Evolutionary conservation across 2,797 vertebrate genomes (phyloP).

Genomic region (Micromesistius poutassou): DNA sequence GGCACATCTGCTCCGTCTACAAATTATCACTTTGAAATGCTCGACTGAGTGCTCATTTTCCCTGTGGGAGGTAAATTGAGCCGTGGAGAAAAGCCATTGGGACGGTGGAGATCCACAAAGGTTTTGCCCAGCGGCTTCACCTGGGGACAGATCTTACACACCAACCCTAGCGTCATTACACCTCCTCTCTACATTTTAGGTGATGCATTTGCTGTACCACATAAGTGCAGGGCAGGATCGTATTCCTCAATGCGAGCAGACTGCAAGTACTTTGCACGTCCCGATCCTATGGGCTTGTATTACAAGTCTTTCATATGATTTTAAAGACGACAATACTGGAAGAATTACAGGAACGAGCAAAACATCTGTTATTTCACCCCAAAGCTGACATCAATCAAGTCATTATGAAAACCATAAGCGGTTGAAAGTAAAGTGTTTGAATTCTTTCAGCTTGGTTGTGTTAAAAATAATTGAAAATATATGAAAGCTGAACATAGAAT

Average conservation of each 20-base stretch:
- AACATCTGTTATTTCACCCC: conserved; percentile 12
- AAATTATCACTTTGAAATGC: conserved; percentile 71
- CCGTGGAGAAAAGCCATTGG: conserved; percentile 44
- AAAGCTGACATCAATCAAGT: conserved; percentile 6
- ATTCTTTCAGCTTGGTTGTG: not conserved
- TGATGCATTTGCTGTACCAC: conserved; percentile 25
- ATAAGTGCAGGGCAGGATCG: conserved; percentile 21
- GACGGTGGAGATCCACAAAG: conserved; percentile 33
- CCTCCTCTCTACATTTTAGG: conserved; percentile 23
- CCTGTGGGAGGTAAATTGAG: conserved; percentile 72
- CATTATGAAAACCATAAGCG: not conserved
- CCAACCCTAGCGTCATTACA: conserved; percentile 22
- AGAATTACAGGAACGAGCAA: conserved; percentile 14
- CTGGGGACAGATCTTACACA: conserved; percentile 5
- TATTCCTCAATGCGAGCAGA: conserved; percentile 12
- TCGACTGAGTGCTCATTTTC: conserved; percentile 59
- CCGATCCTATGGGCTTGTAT: conserved; percentile 16
- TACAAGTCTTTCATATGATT: conserved; percentile 11
- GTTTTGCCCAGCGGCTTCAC: conserved; percentile 24
- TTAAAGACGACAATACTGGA: conserved; percentile 2
- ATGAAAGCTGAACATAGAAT: not conserved
- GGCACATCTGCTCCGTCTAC: conserved; percentile 74
- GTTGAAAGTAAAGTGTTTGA: not conserved
- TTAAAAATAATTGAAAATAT: not conserved
- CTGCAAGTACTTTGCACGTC: conserved; percentile 20